These are phyloP conservation scores for Baccha elongata DNA, from an alignment of 2,888 invertebrate genomes.

Conservation along the genomic window DNA sequence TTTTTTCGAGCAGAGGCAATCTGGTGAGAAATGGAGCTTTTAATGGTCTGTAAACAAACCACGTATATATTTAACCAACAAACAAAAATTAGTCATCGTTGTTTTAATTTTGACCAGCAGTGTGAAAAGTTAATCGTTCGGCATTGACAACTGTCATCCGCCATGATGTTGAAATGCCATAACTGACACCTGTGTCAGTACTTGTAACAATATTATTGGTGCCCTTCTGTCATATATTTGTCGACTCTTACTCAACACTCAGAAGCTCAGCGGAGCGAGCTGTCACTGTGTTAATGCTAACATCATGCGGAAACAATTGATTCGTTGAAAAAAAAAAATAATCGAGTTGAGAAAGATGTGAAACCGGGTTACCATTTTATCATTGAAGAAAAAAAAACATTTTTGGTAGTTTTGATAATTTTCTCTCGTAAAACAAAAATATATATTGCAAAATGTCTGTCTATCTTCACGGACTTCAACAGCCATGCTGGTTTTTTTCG, in stretches of 20 bases:
- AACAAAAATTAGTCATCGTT: background rate
- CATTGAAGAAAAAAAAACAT: background rate
- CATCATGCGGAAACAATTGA: background rate
- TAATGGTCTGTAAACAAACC: no score
- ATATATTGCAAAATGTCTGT: conserved; percentile 39
- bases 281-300: background rate
- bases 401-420: conserved; percentile 32
- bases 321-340: background rate
- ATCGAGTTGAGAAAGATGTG: background rate
- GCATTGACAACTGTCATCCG: background rate
- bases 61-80: no score
- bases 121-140: background rate
- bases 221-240: background rate
- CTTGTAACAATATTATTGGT: background rate
- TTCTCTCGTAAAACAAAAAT: conserved; percentile 24
- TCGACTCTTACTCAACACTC: conserved; percentile 7
- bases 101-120: background rate
- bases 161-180: background rate
- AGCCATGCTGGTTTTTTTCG: conserved; percentile 46
- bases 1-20: no score
- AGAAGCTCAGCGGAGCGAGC: background rate
- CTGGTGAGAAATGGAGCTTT: no score
- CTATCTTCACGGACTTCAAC: conserved; percentile 14
- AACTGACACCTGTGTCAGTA: conserved; percentile 1
- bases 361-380: conserved; percentile 31